Base-by-base conservation (phyloP, 92 coral and sea anemone species). In the Nematostella vectensis region DNA sequence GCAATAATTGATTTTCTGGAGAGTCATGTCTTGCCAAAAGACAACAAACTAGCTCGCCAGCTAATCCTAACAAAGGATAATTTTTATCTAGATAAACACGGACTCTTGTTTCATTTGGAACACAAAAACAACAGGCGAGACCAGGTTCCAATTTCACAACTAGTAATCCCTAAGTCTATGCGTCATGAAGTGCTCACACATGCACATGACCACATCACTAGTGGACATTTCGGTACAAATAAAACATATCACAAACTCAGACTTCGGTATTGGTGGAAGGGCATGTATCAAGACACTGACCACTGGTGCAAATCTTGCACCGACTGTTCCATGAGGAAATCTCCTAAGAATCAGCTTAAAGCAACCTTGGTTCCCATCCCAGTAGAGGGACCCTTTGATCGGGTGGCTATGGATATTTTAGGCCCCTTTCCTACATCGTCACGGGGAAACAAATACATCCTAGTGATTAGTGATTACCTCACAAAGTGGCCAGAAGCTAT, bases 261-360 rank as follows among this genome's bases (percentile, higher is more conserved):
- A 11, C 42, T 21, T 2, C 30, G 67, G 3, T 77, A 50, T 24
- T 78, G 51, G 26, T 78, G 79, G 85, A 31, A 51, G 18, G 69
- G 74, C 0, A 78, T 78, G 85, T 78, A 48, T 48, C 50, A 52
- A 24, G 83, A 77, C 25, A 42, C 56, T 1, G 79, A 77, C 0
- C 74, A 77, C 28, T 77, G 79, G 79, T 38, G 43, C 10, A 54
- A 49, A 3, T 36, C 79, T 4, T 77, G 79, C 27, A 52, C 33
- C 3, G 83, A 77, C 28, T 77, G 83, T 27, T 56, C 69, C 4
- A 70, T 56, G 55, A 31, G 83, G 15, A 77, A 77, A 31, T n/a
- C 54, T 1, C 83, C 78, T 16, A 50, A 48, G 53, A 55, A 62
- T 28, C 39, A 37, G 9, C 52, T n/a, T 15, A 33, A 42, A 21